Conservation (phyloP, 2,797 vertebrate genomes). For the Numenius phaeopus region DNA sequence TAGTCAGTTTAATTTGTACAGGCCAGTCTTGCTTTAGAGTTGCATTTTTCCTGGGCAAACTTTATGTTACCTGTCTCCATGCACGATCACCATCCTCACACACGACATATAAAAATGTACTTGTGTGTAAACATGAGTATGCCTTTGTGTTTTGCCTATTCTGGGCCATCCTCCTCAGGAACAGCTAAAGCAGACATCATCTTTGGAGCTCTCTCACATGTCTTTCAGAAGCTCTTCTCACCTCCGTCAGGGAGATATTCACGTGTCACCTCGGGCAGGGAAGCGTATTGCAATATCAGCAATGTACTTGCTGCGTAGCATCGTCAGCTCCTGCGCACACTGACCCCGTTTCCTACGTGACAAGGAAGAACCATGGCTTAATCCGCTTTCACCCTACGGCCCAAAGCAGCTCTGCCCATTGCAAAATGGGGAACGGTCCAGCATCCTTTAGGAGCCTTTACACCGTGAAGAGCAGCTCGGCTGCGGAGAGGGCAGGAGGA, state of each 20-base stretch:
- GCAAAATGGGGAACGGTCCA: neutral
- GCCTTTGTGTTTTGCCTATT: neutral
- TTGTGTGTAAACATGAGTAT: neutral
- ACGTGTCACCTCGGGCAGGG: neutral
- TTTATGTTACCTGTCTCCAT: neutral
- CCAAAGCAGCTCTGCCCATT: neutral
- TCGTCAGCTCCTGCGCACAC: neutral
- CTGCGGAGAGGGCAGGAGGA: neutral
- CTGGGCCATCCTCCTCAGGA: neutral
- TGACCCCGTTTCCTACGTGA: neutral
- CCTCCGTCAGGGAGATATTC: neutral
- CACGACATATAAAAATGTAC: accelerated
- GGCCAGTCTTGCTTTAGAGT: neutral
- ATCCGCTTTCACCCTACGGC: neutral
- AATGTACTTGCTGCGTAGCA: neutral
- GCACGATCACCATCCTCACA: neutral
- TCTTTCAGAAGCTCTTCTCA: neutral
- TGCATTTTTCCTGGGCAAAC: neutral
- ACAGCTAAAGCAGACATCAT: neutral
- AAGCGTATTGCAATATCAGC: neutral
- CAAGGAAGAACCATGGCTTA: neutral
- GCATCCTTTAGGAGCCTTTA: neutral
- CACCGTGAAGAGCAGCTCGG: accelerated
- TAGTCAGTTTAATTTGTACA: neutral
- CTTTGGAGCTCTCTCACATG: neutral